Percentiles rank a stretch among this genome's conserved stretches.
These are phyloP conservation scores for Drosophila pseudoobscura DNA, from an alignment of 1,140 invertebrate species.

Conservation along the genomic window DNA sequence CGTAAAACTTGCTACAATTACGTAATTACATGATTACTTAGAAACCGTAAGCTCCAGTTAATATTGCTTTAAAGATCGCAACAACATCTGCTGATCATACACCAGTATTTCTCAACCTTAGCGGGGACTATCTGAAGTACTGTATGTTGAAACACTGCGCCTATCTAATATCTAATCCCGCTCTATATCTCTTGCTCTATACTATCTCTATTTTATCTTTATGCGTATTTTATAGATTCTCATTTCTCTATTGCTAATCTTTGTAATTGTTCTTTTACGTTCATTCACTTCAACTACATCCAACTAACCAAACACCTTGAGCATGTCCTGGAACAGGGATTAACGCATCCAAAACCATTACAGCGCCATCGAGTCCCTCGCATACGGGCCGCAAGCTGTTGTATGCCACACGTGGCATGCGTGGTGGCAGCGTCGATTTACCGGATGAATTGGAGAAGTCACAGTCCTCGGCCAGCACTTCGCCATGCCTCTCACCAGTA, in stretches of 20 bases:
- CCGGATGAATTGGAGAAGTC: conserved; percentile 96
- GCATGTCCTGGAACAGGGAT: conserved; percentile 54
- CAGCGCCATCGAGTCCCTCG: conserved; percentile 94
- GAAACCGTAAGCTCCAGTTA: neutral
- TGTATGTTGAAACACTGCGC: conserved; percentile 9
- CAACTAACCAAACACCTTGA: conserved; percentile 21
- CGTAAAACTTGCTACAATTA: conserved; percentile 2
- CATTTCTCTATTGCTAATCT: conserved; percentile 1
- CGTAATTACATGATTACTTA: neutral
- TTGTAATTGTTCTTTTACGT: conserved; percentile 20
- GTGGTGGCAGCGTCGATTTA: conserved; percentile 95
- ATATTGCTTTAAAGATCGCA: too few species aligned
- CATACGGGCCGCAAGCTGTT: conserved; percentile 90
- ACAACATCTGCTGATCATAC: conserved; percentile 32
- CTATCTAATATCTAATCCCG: neutral
- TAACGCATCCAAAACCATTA: conserved; percentile 74
- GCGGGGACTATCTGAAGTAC: neutral
- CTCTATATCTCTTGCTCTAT: conserved; percentile 18
- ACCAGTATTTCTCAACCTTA: conserved; percentile 22
- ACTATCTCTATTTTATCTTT: conserved; percentile 32
- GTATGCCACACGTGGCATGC: conserved; percentile 89
- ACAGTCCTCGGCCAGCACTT: conserved; percentile 94
- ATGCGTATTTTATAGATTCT: conserved; percentile 1
- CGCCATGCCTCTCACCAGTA: conserved; percentile 94
- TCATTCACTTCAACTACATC: conserved; percentile 27